Base-by-base conservation (phyloP, 2,113 vertebrate species). In the Egretta garzetta region DNA sequence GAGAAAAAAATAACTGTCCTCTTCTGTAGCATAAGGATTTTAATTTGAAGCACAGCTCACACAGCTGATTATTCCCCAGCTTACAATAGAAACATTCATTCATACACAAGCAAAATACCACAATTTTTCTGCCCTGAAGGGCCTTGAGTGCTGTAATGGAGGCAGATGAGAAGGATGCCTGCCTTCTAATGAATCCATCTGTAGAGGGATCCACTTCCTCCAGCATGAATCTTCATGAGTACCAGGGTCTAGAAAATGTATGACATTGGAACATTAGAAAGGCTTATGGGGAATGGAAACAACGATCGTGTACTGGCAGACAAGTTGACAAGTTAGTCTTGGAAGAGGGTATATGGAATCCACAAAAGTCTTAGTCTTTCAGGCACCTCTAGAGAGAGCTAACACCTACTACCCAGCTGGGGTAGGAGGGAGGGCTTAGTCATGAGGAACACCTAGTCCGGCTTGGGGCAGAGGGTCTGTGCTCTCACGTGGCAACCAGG, bases 11-110 rank as follows among this genome's bases (percentile, higher is more conserved):
- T 21, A 72, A 37, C 16, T 53, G 14, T 43, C 24, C 35, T 80
- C 27, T 95, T 82, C 43, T 50, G 53, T 60, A 68, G 30, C 41
- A 30, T 71, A 84, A 92, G 70, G 52, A 35, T 80, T 95, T 93
- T 72, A 58, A 73, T 82, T 71, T 62, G 58, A 87, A 94, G 8
- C 12, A 60, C 41, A 53, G 27, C 39, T 95, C 33, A 27, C 24
- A 47, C 3, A 49, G 27, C 1, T 83, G 45, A 73, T 88, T 87
- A 72, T 87, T 91, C 81, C 56, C 35, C 43, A 32, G 60, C 10
- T 87, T 94, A 18, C 14, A 41, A 30, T 2, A 37, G 30, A 73
- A 77, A 74, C 39, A 45, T 21, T 60, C 20, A 56, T 68, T 84
- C 76, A 58, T 12, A 62, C 35, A 81, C 27, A n/a, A 79, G 39